Base-by-base conservation (phyloP, 1,140 invertebrate genomes). In the Callitettix versicolor region DNA sequence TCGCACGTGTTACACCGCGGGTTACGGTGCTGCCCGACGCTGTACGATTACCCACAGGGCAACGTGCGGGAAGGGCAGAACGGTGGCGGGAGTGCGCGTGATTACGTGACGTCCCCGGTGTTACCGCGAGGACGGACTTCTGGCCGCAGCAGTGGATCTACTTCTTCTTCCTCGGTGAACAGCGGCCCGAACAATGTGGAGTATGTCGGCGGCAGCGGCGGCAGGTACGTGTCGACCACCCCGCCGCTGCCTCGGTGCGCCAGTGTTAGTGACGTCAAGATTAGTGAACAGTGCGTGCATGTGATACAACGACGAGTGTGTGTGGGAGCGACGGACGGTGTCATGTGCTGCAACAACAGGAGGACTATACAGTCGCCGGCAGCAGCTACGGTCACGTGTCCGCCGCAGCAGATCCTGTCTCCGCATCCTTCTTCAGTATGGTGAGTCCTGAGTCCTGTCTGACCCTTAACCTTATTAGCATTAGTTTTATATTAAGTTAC, bases 161-260 rank as follows among this genome's bases (percentile, higher is more conserved):
- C 36, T 44, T n/a, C 7, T 11, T 2, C 5, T 4, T 40, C 51
- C 36, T n/a, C n/a, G n/a, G n/a, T n/a, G n/a, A n/a, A n/a, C n/a
- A 53, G 22, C 38, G 42, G 21, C 11, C 24, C 24, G 12, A 42
- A 11, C 1, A 36, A 22, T 17, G 53, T 58, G 17, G 57, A 58
- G 30, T 58, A 58, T 40, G 38, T 58, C 9, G 57, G 57, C 44
- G 26, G 20, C 41, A 47, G 41, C 12, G 57, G 57, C 0, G 57
- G 57, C 1, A 18, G 57, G 11, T 56, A 55, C 38, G 43, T 58
- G 3, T 51, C 46, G 3, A 51, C 48, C 5, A 51, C 48, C 4
- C 55, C 55, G 5, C 55, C 55, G 9, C 33, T 57, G 4, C 38
- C 55, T 17, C 38, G 52, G 11, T 54, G 52, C 15, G 9, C 17